Base-by-base conservation (phyloP, 2,113 vertebrate genomes). In the Melanocharis versteri region DNA sequence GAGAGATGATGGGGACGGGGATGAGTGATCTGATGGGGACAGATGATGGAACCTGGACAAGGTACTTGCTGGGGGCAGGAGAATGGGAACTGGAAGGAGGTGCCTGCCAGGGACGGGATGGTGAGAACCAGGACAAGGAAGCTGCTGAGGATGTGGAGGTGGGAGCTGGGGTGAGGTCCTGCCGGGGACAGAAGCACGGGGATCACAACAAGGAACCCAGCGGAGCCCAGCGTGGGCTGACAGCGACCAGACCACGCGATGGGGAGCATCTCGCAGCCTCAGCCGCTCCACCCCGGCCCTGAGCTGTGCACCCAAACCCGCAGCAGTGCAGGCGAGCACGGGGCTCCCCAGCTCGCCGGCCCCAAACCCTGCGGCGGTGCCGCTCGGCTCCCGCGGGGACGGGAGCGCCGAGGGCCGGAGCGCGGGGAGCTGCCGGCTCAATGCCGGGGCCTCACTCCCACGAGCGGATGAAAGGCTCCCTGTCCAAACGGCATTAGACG, bases 401-500 rank as follows among this genome's bases (percentile, higher is more conserved):
- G 50, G 42, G 15, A 68, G 15, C 16, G 44, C 45, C 6, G 7
- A 97, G 98, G 98, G 98, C 97, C 87, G 93, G 97, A 96, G 85
- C 86, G 70, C 57, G 2, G 70, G 92, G 89, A 86, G 76, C 65
- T 11, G 93, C 61, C 10, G 66, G 88, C 91, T 93, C 95, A 23
- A 15, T 9, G 89, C 64, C 73, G 87, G 91, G 82, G 96, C 92
- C 95, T 82, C 92, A 58, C 96, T 97, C 96, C 97, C 96, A 97
- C 80, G 94, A 78, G 96, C 45, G 94, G 93, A 95, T 97, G 95
- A 96, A 97, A 97, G 96, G 94, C 95, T 91, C 90, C 96, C 97
- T 97, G 97, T 96, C 93, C 97, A 15, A 95, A 7, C 89, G 53
- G 97, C 97, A 96, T 97, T 97, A 79, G 96, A 96, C 44, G 94